phyloP scores from a whole-genome alignment of 2,888 invertebrate species.

The Blomia tropicalis region DNA sequence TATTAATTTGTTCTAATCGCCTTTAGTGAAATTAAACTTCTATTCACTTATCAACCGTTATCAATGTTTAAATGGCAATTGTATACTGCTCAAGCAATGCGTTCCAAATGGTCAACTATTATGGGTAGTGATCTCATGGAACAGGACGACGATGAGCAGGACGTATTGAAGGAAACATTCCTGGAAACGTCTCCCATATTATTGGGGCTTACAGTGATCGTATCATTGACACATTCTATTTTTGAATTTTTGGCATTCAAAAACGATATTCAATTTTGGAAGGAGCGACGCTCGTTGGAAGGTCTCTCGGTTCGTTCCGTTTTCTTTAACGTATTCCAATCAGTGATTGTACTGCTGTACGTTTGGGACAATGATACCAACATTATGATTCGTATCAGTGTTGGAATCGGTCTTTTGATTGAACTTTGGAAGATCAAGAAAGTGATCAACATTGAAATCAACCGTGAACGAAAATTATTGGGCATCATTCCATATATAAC shows the following conservation, averaged over 20 bases:
- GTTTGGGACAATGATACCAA: constrained; percentile 98
- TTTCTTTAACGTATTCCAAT: constrained; percentile 95
- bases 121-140: constrained; percentile 49
- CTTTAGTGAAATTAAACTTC: constrained; percentile 44
- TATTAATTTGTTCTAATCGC: not conserved
- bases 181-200: constrained; percentile 92
- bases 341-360: constrained; percentile 80
- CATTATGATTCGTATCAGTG: constrained; percentile 80
- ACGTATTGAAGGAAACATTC: constrained; percentile 60
- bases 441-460: constrained; percentile 45
- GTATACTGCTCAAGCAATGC: constrained; percentile 88
- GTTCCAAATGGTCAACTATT: constrained; percentile 58
- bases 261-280: constrained; percentile 99
- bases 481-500: constrained; percentile 61
- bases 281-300: constrained; percentile 85
- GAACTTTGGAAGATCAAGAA: constrained; percentile 99
- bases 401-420: constrained; percentile 81
- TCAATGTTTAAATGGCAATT: constrained; percentile 95
- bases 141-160: constrained; percentile 48
- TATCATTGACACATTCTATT: constrained; percentile 87
- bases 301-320: constrained; percentile 93
- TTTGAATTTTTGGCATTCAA: constrained; percentile 98
- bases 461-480: constrained; percentile 54
- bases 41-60: constrained; percentile 53
- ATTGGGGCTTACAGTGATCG: constrained; percentile 68